Percentiles rank a stretch among this genome's conserved stretches.
phyloP scores from a whole-genome alignment of 2,888 invertebrate genomes.

The Tanypteryx hageni region DNA sequence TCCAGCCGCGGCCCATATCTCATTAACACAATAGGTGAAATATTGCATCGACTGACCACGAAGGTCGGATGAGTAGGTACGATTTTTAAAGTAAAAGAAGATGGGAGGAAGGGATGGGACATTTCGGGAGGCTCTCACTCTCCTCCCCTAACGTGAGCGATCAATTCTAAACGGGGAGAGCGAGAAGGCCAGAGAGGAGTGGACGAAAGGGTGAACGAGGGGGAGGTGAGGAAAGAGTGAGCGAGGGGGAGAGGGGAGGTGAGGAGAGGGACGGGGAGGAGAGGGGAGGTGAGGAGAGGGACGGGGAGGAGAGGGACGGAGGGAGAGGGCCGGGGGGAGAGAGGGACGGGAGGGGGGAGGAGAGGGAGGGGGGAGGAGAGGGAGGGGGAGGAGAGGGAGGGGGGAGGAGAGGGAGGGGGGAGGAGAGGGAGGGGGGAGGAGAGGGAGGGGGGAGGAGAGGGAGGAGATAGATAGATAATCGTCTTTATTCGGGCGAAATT shows the following conservation, averaged over 20 bases:
- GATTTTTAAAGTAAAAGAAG: conserved; percentile 37
- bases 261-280: too few species aligned
- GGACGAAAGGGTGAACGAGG: not conserved
- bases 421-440: too few species aligned
- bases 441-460: too few species aligned
- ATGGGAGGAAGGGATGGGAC: not conserved
- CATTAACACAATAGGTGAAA: not conserved
- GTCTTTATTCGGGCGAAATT: too few species aligned
- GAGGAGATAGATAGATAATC: too few species aligned
- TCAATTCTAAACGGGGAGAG: conserved; percentile 74
- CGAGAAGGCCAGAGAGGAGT: not conserved
- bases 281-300: too few species aligned
- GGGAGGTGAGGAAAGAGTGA: not conserved
- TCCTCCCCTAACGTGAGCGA: conserved; percentile 69
- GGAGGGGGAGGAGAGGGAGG: too few species aligned
- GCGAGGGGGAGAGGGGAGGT: not conserved
- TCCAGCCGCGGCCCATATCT: not conserved
- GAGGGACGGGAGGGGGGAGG: too few species aligned
- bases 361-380: too few species aligned
- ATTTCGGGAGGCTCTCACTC: not conserved
- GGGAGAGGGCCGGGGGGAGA: conserved; percentile 67
- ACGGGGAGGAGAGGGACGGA: too few species aligned
- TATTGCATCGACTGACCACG: not conserved
- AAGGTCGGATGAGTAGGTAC: not conserved
- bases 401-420: too few species aligned